Conservation (phyloP, 2,797 vertebrate genomes). For the Chloroceryle amazona region DNA sequence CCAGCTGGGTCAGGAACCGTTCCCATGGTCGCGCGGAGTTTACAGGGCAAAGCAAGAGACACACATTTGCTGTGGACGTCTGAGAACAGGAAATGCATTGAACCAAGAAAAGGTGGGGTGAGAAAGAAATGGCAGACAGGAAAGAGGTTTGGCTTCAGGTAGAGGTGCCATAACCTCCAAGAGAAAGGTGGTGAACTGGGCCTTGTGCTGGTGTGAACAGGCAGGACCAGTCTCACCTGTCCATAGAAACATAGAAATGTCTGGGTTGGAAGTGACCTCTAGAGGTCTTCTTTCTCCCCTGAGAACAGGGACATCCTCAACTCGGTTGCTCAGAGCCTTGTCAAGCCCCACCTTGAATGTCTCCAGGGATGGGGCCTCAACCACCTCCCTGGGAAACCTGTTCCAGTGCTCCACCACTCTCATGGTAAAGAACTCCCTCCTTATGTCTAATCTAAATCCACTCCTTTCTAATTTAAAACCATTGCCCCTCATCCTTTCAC, state of each 20-base stretch:
- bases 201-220: not conserved
- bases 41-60: conserved; percentile 62
- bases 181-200: not conserved
- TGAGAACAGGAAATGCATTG: not conserved
- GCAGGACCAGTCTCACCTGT: not conserved
- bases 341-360: no score
- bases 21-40: conserved; percentile 71
- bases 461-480: no score
- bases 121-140: not conserved
- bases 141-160: not conserved
- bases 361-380: no score
- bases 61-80: conserved; percentile 26
- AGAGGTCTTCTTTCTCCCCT: no score
- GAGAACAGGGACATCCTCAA: no score
- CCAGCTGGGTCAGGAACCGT: conserved; percentile 53
- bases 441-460: no score
- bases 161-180: not conserved
- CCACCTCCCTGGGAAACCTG: no score
- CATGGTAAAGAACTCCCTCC: no score
- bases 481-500: no score
- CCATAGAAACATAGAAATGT: not conserved
- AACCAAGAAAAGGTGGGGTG: not conserved
- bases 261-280: no score
- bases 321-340: no score
- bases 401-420: no score